Evolutionary conservation across 53 echinoderm and acorn worm genomes (phyloP), one percentile per base, ranked within the genome.

Genomic region (Echinarachnius parma): DNA sequence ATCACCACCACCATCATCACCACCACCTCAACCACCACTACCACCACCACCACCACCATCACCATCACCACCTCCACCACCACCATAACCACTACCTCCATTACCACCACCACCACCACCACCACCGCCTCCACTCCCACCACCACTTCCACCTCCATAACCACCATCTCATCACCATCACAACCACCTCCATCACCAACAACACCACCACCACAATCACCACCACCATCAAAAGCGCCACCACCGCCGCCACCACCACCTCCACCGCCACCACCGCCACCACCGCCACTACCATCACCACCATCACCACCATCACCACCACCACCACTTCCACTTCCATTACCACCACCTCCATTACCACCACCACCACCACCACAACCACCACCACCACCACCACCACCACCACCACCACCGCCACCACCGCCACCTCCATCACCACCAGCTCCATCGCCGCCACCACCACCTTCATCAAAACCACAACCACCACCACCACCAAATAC

Each of bases 41-140:
- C n/a, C 52, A 50, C 52, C 52, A 50, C 11, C 52, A 50, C 52
- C 52, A 50, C 52, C 52, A 50, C 23, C n/a, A 14, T 23, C 25
- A 26, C 26, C 57, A 26, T 24, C 57, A 15, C 24, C 11, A 11
- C 24, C 57, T 26, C 28, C 26, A 26, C 57, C 26, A 0, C 26
- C 14, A 26, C 28, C 25, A 28, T 28, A 52, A 21, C 52, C 21
- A 21, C 13, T 45, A 13, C 1, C 46, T n/a, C 13, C n/a, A 13
- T 1, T 16, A 44, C 1, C 52, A n/a, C 21, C 3, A 8, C 23
- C 57, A 25, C 0, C 57, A 25, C 28, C 57, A 4, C 57, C 32
- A 25, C 15, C 28, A 9, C 57, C 57, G 14, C 28, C 0, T 21
- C 57, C 28, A 1, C 23, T 1, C 11, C 57, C 57, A 14, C 0